Evolutionary conservation across 2,888 invertebrate species (phyloP), one percentile per base, ranked within the genome.

Genomic region (Melanostoma mellinum): DNA sequence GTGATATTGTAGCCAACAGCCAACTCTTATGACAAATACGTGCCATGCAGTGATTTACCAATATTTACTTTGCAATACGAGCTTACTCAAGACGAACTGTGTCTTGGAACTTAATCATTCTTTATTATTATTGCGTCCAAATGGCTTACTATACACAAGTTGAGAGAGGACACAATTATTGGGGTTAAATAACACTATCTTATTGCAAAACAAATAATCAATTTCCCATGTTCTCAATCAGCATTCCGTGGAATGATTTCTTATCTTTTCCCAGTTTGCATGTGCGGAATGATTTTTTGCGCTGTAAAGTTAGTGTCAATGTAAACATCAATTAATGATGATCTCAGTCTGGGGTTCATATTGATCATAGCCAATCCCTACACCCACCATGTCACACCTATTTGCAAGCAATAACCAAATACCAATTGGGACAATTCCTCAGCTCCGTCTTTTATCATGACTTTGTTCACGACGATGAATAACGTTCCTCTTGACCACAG

Each of bases 351-450:
- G 38, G 10, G 32, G 20, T 5, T 55, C 50, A 63, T 68, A 74
- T 55, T 73, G n/a, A 48, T 42, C 40, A 9, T 1, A n/a, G 42
- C 4, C 78, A 35, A 74, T 67, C 65, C 78, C 46, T 40, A 8
- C 20, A 55, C 48, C 60, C 65, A 52, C 65, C 38, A 40, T 36
- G 74, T 68, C 79, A 50, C 68, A 50, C 79, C 56, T 65, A 46
- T 53, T 65, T 35, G 4, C 3, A 30, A 52, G 9, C 4, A 9
- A 9, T 4, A 9, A 3, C 20, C 30, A 32, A 20, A 20, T 20
- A 20, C 1, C 20, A 20, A 20, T 20, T 20, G 20, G 20, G 20
- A 20, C 20, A 20, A 20, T 20, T 20, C 20, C 6, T 33, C 52
- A 33, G 3, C 3, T 3, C 48, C 38, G 8, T 30, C 36, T 6